Conservation (phyloP, 2,113 vertebrate species). For the Stomatorhinus ivindoensis region DNA sequence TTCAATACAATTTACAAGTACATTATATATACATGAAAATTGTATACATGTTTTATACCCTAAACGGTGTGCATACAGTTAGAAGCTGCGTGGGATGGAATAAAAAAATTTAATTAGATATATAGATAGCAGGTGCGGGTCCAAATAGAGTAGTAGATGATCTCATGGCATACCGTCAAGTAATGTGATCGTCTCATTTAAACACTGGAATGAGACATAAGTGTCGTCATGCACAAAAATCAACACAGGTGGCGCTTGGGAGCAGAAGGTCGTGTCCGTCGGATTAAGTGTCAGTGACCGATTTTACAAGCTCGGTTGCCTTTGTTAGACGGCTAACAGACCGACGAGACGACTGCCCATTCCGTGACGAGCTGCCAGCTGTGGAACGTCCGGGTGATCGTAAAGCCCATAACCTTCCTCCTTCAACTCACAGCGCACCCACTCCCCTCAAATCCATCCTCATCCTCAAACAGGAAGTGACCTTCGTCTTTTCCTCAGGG, state of each 20-base stretch:
- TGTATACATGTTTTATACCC: not conserved
- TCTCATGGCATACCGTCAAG: not conserved
- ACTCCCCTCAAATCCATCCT: not conserved
- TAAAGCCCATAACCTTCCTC: not conserved
- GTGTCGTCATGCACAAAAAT: not conserved
- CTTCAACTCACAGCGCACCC: not conserved
- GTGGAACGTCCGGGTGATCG: not conserved
- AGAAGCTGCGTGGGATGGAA: not conserved
- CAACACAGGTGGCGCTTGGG: not conserved
- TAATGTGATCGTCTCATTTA: not conserved
- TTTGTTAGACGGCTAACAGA: not conserved
- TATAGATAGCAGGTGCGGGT: not conserved
- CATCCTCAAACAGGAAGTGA: not conserved
- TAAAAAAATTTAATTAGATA: not conserved
- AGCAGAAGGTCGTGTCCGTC: not conserved
- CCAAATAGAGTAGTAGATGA: not conserved
- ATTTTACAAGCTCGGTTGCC: not conserved
- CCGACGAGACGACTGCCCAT: not conserved
- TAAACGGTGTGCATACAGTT: not conserved
- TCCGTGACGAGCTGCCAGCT: not conserved
- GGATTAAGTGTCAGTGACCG: not conserved
- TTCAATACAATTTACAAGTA: not conserved
- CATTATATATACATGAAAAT: not conserved
- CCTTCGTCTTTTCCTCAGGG: slow-evolving; percentile 18
- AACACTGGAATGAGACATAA: not conserved